Conservation (phyloP, 2,113 vertebrate genomes). For the Neolamprologus variostigma region DNA sequence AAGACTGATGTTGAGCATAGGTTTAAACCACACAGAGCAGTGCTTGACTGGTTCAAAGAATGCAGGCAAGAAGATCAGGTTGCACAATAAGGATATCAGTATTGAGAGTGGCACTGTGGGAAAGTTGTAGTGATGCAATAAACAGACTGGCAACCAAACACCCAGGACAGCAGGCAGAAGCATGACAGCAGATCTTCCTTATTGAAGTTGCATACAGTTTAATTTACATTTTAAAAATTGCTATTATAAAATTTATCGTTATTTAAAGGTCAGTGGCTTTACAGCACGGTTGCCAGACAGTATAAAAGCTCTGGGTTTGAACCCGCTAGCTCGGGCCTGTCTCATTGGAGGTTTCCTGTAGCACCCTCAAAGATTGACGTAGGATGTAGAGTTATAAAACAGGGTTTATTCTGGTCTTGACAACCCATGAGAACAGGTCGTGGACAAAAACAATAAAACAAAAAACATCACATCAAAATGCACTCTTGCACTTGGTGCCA, state of each 20-base stretch:
- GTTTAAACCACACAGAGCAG: not conserved
- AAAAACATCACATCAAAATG: not conserved
- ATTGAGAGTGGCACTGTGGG: not conserved
- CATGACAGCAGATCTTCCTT: not conserved
- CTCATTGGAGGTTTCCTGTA: not conserved
- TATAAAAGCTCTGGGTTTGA: not conserved
- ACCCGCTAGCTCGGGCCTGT: not conserved
- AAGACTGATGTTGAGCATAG: not conserved
- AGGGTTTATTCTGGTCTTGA: not conserved
- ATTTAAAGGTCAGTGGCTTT: not conserved
- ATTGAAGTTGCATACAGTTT: not conserved
- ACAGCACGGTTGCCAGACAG: not conserved
- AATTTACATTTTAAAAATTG: not conserved
- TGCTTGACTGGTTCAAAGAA: not conserved
- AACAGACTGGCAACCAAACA: not conserved
- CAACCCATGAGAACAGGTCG: not conserved
- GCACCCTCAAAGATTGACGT: not conserved
- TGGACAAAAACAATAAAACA: not conserved
- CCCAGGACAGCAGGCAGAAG: not conserved
- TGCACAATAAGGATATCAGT: not conserved
- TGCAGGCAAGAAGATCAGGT: not conserved
- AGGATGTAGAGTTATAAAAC: not conserved
- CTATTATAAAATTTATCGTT: not conserved
- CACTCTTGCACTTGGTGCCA: not conserved
- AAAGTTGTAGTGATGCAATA: not conserved